Base-by-base conservation (phyloP, 2,113 vertebrate genomes). In the Myanophis thanlyinensis region DNA sequence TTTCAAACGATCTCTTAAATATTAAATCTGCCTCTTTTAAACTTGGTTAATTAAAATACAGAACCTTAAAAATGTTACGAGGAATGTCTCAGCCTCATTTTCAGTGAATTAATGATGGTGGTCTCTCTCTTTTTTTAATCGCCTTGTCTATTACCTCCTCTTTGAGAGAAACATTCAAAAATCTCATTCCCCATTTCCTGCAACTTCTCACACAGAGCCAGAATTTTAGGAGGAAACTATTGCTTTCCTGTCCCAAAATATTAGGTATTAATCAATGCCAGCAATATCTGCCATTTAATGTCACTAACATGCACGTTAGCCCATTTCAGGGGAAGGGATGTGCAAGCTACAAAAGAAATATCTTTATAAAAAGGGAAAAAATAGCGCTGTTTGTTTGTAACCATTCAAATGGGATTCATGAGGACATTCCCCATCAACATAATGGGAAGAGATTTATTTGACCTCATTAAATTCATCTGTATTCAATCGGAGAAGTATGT, bases 381-480 rank as follows among this genome's bases (percentile, higher is more conserved):
- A 40, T 73, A 15, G 20, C 52, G 54, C 23, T 13, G 5, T 88
- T 49, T 91, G n/a, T 87, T 67, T 59, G 4, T 51, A 87, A 62
- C 22, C 30, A 10, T 49, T 62, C 27, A 49, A 67, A 80, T 20
- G 3, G 25, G 8, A 59, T 67, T 88, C 91, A 73, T 92, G 56
- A 90, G 91, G 53, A 94, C 48, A 85, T 62, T 54, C 53, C 93
- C 92, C 54, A 85, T 46, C 91, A 90, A 40, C 47, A 53, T 85
- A 46, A 20, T 0, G 93, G 67, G 52, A 93, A 93, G 59, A 90
- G 92, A 94, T 93, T 67, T 53, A 85, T 51, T 93, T 87, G 10
- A 88, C 35, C 23, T n/a, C 15, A 51, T 88, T 53, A 84, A 30
- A 84, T 35, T 67, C 85, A 56, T 46, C 47, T 85, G 1, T 0